Evolutionary conservation across 2,888 invertebrate species (phyloP).

Genomic region (Linnaemya tessellans): DNA sequence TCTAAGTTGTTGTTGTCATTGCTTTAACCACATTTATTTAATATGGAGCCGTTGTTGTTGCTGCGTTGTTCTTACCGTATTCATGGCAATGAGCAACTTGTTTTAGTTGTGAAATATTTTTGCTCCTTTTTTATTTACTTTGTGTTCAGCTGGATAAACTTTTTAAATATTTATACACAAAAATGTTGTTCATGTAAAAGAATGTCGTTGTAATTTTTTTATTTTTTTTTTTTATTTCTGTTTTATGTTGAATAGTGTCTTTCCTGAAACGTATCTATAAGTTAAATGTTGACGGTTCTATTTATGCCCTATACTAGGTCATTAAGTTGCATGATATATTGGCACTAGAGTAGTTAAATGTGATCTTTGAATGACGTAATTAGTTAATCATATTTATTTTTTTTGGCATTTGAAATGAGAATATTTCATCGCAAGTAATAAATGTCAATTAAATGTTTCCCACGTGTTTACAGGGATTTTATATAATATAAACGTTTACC

Average conservation of each 20-base stretch:
- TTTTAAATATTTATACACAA: constrained; percentile 44
- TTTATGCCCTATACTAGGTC: constrained; percentile 2
- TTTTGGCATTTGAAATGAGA: no score
- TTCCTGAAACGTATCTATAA: constrained; percentile 5
- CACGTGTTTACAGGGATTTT: no score
- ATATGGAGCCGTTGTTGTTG: not conserved
- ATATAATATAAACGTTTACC: no score
- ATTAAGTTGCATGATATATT: not conserved
- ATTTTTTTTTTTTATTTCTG: not conserved
- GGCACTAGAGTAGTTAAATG: not conserved
- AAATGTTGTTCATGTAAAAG: not conserved
- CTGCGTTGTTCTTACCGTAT: not conserved
- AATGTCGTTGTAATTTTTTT: not conserved
- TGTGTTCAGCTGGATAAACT: constrained; percentile 43
- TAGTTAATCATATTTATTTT: no score
- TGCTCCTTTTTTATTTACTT: constrained; percentile 10
- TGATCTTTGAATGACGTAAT: no score
- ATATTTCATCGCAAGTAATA: no score
- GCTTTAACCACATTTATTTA: constrained; percentile 12
- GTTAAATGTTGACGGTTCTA: constrained; percentile 8
- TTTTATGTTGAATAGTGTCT: constrained; percentile 7
- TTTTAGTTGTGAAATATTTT: constrained; percentile 46
- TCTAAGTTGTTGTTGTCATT: not conserved
- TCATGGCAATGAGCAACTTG: constrained; percentile 51
- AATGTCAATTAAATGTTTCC: no score